Conservation (phyloP, 2,113 vertebrate genomes). For the Chamaetylas fuelleborni region DNA sequence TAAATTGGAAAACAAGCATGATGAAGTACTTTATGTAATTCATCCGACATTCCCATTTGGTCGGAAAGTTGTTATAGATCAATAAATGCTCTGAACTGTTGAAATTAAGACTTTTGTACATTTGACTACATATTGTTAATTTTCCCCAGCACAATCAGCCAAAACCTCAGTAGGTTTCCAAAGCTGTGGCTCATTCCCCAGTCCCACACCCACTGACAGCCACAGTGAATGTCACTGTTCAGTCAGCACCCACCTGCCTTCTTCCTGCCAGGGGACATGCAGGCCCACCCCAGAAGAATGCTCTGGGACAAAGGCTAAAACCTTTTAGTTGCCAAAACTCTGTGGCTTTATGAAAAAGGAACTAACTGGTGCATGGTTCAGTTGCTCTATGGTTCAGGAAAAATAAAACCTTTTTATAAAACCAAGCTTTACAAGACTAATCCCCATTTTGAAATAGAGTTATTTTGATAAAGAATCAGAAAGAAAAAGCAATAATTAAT, state of each 20-base stretch:
- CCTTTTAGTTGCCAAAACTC: background rate
- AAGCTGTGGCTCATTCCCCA: background rate
- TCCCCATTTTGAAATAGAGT: background rate
- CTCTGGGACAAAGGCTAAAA: background rate
- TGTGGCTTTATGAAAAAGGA: background rate
- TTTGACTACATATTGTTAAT: background rate
- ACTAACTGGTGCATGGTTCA: background rate
- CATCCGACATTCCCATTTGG: background rate
- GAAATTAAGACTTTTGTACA: background rate
- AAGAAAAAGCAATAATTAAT: background rate
- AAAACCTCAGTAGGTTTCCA: background rate
- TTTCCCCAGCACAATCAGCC: background rate
- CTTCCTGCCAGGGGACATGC: background rate
- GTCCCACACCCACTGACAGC: background rate
- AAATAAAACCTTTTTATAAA: background rate
- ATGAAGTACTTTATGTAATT: background rate
- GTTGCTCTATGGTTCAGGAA: background rate
- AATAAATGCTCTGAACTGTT: background rate
- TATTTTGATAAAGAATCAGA: background rate
- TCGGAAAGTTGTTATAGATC: background rate
- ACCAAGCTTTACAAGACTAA: background rate
- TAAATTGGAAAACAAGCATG: background rate
- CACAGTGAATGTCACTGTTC: background rate
- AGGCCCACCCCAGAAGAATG: background rate
- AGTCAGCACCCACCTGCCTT: background rate